These are phyloP conservation scores for Odocoileus hemionus DNA, from an alignment of 2,113 vertebrate genomes.

Conservation along the genomic window DNA sequence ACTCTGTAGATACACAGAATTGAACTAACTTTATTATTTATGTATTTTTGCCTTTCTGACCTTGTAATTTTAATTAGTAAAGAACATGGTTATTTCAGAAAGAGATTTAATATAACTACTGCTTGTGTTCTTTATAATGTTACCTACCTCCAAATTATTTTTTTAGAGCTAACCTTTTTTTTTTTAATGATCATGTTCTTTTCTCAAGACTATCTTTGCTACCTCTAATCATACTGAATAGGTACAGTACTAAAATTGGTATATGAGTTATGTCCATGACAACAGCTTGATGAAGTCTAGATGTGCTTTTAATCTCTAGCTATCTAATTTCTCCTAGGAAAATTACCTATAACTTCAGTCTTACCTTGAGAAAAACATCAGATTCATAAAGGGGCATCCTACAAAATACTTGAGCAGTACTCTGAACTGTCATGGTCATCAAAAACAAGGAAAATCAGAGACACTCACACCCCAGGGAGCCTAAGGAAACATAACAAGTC, in stretches of 20 bases:
- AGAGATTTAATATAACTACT: background rate
- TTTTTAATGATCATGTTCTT: background rate
- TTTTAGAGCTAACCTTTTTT: background rate
- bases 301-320: conserved; percentile 9
- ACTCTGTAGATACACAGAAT: background rate
- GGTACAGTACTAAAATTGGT: background rate
- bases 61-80: conserved; percentile 20
- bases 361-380: background rate
- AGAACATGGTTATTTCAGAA: conserved; percentile 21
- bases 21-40: conserved; percentile 16
- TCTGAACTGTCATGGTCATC: background rate
- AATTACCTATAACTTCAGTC: background rate
- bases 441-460: background rate
- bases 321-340: background rate
- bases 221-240: background rate
- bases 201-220: conserved; percentile 27
- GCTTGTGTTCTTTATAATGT: background rate
- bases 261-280: background rate
- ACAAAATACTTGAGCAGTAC: background rate
- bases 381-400: background rate
- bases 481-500: background rate
- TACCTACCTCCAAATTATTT: conserved; percentile 7
- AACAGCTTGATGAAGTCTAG: background rate
- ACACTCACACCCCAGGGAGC: background rate
- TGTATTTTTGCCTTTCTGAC: conserved; percentile 7